Conservation (phyloP, 23 tunicate genomes). For the Trididemnum miniatum region DNA sequence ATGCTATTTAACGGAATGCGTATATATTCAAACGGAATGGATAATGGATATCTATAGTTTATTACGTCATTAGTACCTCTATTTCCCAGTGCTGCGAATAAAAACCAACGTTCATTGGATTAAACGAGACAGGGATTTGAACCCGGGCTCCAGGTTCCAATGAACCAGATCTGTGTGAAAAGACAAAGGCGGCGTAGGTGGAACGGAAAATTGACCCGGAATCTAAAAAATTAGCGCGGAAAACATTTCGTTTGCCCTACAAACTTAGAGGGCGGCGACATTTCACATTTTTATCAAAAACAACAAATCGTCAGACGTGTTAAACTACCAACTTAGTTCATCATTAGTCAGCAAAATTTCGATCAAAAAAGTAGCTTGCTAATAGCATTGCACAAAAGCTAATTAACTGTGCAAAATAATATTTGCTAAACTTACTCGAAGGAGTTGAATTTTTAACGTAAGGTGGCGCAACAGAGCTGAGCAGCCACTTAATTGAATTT, state of each 20-base stretch:
- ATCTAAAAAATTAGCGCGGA: conserved; percentile 14
- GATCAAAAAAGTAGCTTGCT: no score
- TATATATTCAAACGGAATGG: no score
- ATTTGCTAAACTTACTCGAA: conserved; percentile 4
- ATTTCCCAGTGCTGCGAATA: conserved; percentile 85
- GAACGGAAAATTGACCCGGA: conserved; percentile 58
- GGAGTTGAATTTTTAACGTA: conserved; percentile 34
- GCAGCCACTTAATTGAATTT: conserved; percentile 38
- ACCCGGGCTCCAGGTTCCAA: conserved; percentile 66
- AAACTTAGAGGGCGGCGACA: no score
- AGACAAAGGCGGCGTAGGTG: conserved; percentile 79
- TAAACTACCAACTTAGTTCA: no score
- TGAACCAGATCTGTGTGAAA: conserved; percentile 64
- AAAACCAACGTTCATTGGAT: conserved; percentile 68
- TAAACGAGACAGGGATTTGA: conserved; percentile 74
- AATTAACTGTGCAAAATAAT: no score
- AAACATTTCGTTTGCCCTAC: no score
- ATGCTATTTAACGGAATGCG: no score
- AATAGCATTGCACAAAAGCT: no score
- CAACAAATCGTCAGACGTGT: no score
- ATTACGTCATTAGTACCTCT: no score
- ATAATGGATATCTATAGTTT: no score
- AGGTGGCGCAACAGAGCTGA: conserved; percentile 53
- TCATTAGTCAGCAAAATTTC: background rate
- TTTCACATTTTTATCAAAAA: no score